Evolutionary conservation across 1,140 invertebrate species (phyloP), one percentile per base, ranked within the genome.

Genomic region (Neodiprion fabricii): DNA sequence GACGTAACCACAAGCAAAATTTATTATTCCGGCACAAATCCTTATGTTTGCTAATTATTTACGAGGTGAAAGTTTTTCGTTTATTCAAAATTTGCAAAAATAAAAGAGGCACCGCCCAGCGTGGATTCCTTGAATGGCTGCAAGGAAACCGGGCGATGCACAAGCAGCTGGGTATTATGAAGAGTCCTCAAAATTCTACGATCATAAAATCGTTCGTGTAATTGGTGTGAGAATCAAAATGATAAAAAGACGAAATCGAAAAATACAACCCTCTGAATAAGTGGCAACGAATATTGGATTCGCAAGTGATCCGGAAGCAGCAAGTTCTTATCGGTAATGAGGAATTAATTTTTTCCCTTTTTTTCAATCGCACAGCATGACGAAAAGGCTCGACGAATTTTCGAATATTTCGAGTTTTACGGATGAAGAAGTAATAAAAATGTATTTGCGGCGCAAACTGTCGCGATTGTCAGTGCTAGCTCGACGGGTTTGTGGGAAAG

Each of bases 71-170:
- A 7, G 53, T 61, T 61, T 61, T 61, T 69, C 21, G 21, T 14
- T 40, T 11, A 69, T 69, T 69, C 67, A 69, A 72, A 48, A 48
- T 72, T 72, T 72, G 48, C n/a, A 53, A 76, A 73, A 70, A 48
- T n/a, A 2, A 5, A 80, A 61, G 53, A 61, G 53, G 84, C 82
- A 83, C 82, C 84, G 67, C 87, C 86, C 80, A 79, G 77, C 82
- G 78, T 80, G 83, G 86, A 81, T 87, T 88, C 83, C 82, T 80
- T 87, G 86, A 88, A 88, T 88, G 87, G 87, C 87, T 88, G 87
- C 87, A 88, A 84, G 84, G 83, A 88, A 88, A 84, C 86, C 82
- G 81, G 53, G 80, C 77, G 11, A 73, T 66, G 5, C 5, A 68
- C 71, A 73, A 71, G 81, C 82, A 78, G 78, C 79, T 77, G 81